Evolutionary conservation across 1,140 invertebrate genomes (phyloP), one percentile per base, ranked within the genome.

Genomic region (Mactra quadrangularis): DNA sequence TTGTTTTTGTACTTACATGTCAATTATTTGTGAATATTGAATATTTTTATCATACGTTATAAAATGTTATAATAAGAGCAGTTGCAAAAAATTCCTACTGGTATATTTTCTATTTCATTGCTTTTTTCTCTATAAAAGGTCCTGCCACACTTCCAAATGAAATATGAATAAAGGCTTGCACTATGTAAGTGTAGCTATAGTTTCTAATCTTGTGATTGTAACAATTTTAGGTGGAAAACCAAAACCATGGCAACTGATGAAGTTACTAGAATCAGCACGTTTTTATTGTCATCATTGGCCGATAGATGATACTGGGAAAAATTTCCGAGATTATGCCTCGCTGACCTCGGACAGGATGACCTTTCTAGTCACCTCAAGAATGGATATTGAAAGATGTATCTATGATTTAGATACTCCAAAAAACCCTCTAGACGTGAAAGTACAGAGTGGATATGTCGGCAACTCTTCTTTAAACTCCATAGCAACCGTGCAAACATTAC

Each of bases 201-300:
- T n/a, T n/a, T n/a, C n/a, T n/a, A n/a, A n/a, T n/a, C n/a, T n/a
- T n/a, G n/a, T n/a, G n/a, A n/a, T n/a, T n/a, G n/a, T n/a, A n/a
- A n/a, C 38, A n/a, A 19, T 68, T 68, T 22, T 27, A 79, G 76
- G 52, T 57, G 83, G 82, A 9, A 53, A 77, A 38, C 86, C 86
- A 50, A 87, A 85, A 64, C 71, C 85, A 15, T 87, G 86, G 86
- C 70, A 86, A 41, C 57, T 87, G 72, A 87, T 87, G 86, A 85
- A 59, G 11, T 35, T 87, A 6, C 29, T 79, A 59, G 84, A 71
- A 7, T 71, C 82, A 17, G 77, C 75, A 22, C 52, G 86, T 70
- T 83, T 84, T n/a, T 86, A 70, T 57, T 64, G 59, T 41, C 83
- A 87, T 59, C 85, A 86, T 57, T 57, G 66, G 45, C 68, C 79